Conservation (phyloP, 2,888 invertebrate species). For the Ypsolopha scabrella region DNA sequence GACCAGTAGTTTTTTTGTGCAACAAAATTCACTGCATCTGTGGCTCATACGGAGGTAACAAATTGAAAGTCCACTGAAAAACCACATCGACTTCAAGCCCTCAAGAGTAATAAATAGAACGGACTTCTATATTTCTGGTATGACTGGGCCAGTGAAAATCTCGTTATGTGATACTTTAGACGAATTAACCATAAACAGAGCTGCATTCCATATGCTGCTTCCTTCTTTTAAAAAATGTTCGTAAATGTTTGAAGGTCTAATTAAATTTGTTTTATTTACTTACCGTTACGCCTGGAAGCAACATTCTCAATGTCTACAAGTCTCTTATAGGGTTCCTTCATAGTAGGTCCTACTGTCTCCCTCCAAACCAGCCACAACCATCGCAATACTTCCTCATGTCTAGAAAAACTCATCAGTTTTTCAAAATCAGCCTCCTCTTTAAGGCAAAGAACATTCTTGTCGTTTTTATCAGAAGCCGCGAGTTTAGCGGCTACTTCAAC, state of each 20-base stretch:
- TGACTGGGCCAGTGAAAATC: no score
- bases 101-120: no score
- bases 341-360: constrained; percentile 67
- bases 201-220: no score
- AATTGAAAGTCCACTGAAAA: no score
- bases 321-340: constrained; percentile 63
- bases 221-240: no score
- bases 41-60: no score
- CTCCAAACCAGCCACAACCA: constrained; percentile 79
- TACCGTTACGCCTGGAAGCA: constrained; percentile 75
- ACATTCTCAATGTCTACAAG: constrained; percentile 71
- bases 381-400: constrained; percentile 54
- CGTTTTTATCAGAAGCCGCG: constrained; percentile 10
- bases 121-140: no score
- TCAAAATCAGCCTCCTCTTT: constrained; percentile 74
- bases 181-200: no score
- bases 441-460: constrained; percentile 49
- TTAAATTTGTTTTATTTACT: constrained; percentile 9
- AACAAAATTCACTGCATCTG: background rate
- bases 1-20: background rate
- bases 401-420: constrained; percentile 63
- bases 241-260: background rate
- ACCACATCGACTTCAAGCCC: no score
- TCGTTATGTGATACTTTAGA: no score
- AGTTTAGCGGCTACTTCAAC: constrained; percentile 19